Conservation (phyloP, 2,888 invertebrate species). For the Oligia fasciuncula region DNA sequence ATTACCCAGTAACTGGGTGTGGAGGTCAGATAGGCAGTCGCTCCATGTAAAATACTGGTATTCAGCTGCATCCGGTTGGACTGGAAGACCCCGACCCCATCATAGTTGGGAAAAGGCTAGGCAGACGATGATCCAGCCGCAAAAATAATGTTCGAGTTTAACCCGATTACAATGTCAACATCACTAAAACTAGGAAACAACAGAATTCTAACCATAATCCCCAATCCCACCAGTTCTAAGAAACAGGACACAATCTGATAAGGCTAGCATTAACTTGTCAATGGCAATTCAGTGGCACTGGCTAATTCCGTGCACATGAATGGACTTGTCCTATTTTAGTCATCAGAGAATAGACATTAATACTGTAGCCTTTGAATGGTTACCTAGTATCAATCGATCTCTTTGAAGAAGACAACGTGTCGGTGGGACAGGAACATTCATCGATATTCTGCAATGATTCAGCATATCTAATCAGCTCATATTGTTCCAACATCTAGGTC, state of each 20-base stretch:
- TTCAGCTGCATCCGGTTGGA: too few species aligned
- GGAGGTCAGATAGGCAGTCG: too few species aligned
- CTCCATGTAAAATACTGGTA: too few species aligned
- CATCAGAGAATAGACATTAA: slow-evolving; percentile 27
- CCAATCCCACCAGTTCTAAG: background rate
- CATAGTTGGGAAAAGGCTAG: too few species aligned
- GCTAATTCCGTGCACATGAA: slow-evolving; percentile 30
- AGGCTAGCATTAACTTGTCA: slow-evolving; percentile 23
- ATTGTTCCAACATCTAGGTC: background rate
- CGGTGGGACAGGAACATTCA: background rate
- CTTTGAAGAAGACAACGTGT: background rate
- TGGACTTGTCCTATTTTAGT: slow-evolving; percentile 16
- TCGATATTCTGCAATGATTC: background rate
- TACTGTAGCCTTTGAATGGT: slow-evolving; percentile 23
- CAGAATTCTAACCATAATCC: background rate
- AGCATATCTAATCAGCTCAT: background rate
- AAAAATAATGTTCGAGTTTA: background rate
- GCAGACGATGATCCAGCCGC: background rate
- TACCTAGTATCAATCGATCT: slow-evolving; percentile 8
- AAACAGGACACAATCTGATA: slow-evolving; percentile 13
- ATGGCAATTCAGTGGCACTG: slow-evolving; percentile 1
- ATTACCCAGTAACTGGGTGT: too few species aligned
- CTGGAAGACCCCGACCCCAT: too few species aligned
- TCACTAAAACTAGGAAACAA: background rate
- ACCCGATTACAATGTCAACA: background rate